phyloP scores from a whole-genome alignment of 2,113 vertebrate genomes.

The Onychostruthus taczanowskii region DNA sequence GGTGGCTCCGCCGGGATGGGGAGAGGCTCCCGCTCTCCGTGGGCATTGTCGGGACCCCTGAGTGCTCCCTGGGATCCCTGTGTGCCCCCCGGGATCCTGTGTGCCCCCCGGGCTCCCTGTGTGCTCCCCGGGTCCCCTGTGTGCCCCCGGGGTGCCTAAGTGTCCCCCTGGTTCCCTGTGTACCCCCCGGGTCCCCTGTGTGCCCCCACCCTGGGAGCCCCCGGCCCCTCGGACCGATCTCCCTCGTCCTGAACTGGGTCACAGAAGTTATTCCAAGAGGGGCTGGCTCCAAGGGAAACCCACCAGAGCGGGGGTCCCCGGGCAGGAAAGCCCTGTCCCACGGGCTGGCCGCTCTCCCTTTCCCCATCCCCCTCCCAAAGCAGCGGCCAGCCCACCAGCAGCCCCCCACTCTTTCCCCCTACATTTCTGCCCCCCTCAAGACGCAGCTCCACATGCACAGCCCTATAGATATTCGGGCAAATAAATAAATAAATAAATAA shows the following conservation, averaged over 20 bases:
- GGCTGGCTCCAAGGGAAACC: neutral
- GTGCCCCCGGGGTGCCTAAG: no score
- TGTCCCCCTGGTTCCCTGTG: neutral
- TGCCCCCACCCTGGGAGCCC: neutral
- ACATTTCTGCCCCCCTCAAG: neutral
- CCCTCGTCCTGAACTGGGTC: neutral
- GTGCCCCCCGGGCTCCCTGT: neutral
- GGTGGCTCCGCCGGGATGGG: rapidly evolving
- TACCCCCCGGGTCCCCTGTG: neutral
- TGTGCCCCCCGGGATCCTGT: no score
- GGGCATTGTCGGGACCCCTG: neutral
- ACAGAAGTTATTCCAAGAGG: neutral
- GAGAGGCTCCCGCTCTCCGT: neutral
- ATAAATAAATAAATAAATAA: conserved; percentile 9
- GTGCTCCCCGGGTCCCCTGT: no score
- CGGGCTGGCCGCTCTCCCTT: neutral
- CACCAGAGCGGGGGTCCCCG: rapidly evolving
- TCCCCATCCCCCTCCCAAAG: neutral
- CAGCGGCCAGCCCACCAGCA: neutral
- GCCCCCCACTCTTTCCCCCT: neutral
- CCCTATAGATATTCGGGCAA: neutral
- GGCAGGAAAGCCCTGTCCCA: neutral
- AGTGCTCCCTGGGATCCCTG: neutral
- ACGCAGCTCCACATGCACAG: neutral
- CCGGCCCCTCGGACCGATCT: neutral